A percentile compares a stretch with the other conserved stretches of the same genome.
These are phyloP conservation scores for Arrhamphus sclerolepis DNA, from an alignment of 2,797 vertebrate species.

Conservation along the genomic window DNA sequence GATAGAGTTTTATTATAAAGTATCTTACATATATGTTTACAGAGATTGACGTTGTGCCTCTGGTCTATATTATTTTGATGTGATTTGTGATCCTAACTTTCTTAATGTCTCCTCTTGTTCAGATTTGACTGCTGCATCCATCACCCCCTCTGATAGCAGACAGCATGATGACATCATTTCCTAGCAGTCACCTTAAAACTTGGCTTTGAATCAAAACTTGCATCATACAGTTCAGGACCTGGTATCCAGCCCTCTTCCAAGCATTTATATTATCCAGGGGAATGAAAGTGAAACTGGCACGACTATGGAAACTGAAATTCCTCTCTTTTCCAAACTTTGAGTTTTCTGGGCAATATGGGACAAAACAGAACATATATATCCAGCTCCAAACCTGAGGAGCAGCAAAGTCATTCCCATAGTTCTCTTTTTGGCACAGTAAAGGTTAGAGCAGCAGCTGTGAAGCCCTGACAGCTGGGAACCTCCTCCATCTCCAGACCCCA, in stretches of 20 bases:
- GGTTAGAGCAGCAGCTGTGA: slow-evolving; percentile 72
- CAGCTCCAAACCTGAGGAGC: slow-evolving; percentile 32
- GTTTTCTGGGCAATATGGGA: slow-evolving; percentile 21
- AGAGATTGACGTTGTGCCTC: no score
- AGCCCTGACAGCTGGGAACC: slow-evolving; percentile 74
- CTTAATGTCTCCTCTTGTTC: no score
- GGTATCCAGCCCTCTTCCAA: slow-evolving; percentile 3
- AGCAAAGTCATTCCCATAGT: slow-evolving; percentile 56
- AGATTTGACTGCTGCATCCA: slow-evolving; percentile 3
- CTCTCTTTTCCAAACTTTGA: neutral
- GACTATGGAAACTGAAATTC: slow-evolving; percentile 1
- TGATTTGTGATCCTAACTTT: no score
- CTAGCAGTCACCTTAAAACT: slow-evolving; percentile 3
- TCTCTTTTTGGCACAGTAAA: slow-evolving; percentile 55
- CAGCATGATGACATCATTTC: neutral
- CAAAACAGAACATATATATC: slow-evolving; percentile 18
- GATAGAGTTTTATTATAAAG: no score
- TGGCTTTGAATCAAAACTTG: slow-evolving; percentile 15
- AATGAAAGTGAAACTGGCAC: neutral
- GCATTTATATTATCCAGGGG: neutral
- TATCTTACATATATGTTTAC: no score
- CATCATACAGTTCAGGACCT: neutral
- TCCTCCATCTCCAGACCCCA: slow-evolving; percentile 71
- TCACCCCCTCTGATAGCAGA: neutral
- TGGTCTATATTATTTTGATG: no score